These are phyloP conservation scores for Camponotus floridanus DNA, from an alignment of 1,140 invertebrate species.

Conservation along the genomic window DNA sequence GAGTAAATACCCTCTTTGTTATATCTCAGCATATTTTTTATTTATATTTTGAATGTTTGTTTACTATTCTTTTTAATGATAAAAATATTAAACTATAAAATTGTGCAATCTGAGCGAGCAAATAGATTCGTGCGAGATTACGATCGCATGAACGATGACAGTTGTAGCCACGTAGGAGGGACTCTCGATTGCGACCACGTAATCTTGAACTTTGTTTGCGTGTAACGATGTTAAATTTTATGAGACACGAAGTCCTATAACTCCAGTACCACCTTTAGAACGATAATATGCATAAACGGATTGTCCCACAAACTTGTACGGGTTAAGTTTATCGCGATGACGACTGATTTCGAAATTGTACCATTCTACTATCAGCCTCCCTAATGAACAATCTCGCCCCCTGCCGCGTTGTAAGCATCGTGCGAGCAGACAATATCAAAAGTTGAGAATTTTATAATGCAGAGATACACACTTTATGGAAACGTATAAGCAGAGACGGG, in stretches of 20 bases:
- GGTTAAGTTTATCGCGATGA: constrained; percentile 84
- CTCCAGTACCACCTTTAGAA: constrained; percentile 79
- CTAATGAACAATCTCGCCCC: constrained; percentile 6
- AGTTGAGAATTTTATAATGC: neutral
- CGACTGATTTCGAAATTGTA: constrained; percentile 72
- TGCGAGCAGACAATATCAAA: too few relatives aligned
- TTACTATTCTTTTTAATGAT: neutral
- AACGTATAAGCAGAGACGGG: neutral
- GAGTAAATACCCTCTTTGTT: too few relatives aligned
- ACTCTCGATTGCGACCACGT: constrained; percentile 38
- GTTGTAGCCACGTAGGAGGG: constrained; percentile 14
- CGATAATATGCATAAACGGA: constrained; percentile 85
- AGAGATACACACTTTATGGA: neutral
- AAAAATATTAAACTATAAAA: neutral
- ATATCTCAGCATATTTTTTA: too few relatives aligned
- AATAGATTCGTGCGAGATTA: constrained; percentile 41
- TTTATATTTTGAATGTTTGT: too few relatives aligned
- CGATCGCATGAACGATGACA: neutral
- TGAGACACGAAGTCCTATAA: constrained; percentile 84
- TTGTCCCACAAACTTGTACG: constrained; percentile 86
- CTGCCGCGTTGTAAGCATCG: neutral
- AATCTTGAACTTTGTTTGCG: constrained; percentile 81
- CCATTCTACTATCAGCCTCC: neutral
- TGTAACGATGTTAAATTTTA: constrained; percentile 83
- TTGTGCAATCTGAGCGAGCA: neutral